Conservation (phyloP, 2,888 invertebrate genomes). For the Ectropis crepuscularia region DNA sequence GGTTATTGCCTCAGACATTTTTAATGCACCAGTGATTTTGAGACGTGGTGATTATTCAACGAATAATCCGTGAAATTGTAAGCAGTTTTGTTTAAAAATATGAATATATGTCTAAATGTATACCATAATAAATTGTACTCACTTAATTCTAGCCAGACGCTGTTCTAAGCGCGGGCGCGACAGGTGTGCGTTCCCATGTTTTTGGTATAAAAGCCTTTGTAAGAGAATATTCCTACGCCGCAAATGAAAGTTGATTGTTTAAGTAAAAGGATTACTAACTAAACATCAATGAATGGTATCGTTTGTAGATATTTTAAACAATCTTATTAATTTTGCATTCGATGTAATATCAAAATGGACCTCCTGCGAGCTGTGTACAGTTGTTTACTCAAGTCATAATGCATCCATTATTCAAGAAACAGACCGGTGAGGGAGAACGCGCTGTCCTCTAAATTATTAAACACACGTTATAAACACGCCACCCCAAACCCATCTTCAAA, state of each 20-base stretch:
- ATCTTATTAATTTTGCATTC: conserved; percentile 5
- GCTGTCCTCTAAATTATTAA: conserved; percentile 80
- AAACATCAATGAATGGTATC: conserved; percentile 49
- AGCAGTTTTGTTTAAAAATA: conserved; percentile 4
- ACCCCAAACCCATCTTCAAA: conserved; percentile 70
- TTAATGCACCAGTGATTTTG: conserved; percentile 24
- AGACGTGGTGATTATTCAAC: conserved; percentile 17
- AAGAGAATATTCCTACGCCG: conserved; percentile 56
- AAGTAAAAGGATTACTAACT: conserved; percentile 59
- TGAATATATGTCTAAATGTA: conserved; percentile 16
- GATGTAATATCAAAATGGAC: conserved; percentile 51
- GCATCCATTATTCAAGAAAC: conserved; percentile 78
- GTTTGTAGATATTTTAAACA: conserved; percentile 38
- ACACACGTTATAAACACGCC: conserved; percentile 77
- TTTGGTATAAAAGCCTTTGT: conserved; percentile 60
- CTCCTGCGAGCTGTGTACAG: background rate
- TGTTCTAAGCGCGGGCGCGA: conserved; percentile 59
- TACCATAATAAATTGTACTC: conserved; percentile 51
- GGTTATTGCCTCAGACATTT: conserved; percentile 49
- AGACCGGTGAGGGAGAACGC: conserved; percentile 68
- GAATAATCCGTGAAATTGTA: conserved; percentile 14
- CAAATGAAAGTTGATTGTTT: conserved; percentile 61
- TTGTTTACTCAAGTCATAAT: conserved; percentile 66
- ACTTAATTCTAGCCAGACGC: conserved; percentile 55
- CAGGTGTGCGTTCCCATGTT: conserved; percentile 72